A percentile compares a stretch with the other conserved stretches of the same genome.
Evolutionary conservation across 2,797 vertebrate genomes (phyloP).

Genomic region (Phylloscopus collybita): DNA sequence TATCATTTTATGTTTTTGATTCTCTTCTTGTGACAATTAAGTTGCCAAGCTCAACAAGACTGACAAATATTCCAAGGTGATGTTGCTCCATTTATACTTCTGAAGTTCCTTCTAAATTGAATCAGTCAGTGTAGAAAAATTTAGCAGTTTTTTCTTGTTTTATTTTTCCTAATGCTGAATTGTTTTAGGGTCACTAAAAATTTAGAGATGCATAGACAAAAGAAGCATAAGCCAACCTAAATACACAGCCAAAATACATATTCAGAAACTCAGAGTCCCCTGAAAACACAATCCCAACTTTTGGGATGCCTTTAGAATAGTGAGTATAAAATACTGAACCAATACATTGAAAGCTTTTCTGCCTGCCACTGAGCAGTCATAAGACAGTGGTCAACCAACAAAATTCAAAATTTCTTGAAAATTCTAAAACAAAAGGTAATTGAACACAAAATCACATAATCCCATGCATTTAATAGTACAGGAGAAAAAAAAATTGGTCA

Average conservation of each 20-base stretch:
- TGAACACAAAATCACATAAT: background rate
- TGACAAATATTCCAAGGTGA: background rate
- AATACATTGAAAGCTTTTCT: background rate
- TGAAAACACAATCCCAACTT: background rate
- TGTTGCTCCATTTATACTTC: background rate
- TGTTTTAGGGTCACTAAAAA: background rate
- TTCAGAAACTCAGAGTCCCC: background rate
- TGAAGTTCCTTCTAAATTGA: background rate
- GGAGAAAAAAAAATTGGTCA: background rate
- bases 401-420: background rate
- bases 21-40: background rate
- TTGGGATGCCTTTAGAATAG: background rate
- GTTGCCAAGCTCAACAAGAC: background rate
- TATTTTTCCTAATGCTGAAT: background rate
- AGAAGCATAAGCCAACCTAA: background rate
- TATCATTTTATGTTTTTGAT: background rate
- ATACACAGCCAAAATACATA: background rate
- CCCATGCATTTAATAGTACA: background rate
- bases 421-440: background rate
- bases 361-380: rapidly evolving
- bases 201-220: background rate
- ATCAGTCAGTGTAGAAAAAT: background rate
- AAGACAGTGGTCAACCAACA: background rate
- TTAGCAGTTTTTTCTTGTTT: background rate
- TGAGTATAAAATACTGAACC: background rate